phyloP scores from a whole-genome alignment of 2,888 invertebrate species.

The Uropetala carovei region DNA sequence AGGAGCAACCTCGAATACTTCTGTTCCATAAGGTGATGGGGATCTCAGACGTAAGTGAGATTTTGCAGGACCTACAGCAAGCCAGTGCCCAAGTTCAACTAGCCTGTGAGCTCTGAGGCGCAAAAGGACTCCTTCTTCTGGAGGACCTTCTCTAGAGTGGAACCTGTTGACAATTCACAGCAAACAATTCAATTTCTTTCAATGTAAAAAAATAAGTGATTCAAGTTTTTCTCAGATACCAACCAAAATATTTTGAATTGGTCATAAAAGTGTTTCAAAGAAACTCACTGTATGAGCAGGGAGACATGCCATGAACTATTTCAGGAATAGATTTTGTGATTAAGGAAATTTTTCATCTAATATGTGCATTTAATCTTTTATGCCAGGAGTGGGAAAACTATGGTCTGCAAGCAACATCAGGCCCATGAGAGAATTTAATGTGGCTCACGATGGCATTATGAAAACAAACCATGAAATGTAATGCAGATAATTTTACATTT shows the following conservation, averaged over 20 bases:
- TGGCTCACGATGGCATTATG: too few species aligned
- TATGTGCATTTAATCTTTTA: too few species aligned
- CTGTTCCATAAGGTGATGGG: background rate
- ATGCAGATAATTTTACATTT: too few species aligned
- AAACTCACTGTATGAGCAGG: background rate
- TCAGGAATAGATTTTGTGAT: background rate
- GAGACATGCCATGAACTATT: background rate
- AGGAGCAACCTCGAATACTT: constrained; percentile 53
- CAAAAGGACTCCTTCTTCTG: constrained; percentile 28
- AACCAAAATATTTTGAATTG: background rate
- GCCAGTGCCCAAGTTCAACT: constrained; percentile 36
- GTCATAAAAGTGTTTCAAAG: background rate
- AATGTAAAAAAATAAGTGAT: background rate
- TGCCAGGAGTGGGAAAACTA: too few species aligned
- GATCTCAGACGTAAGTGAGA: constrained; percentile 37
- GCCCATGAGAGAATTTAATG: too few species aligned
- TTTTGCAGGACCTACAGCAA: constrained; percentile 37
- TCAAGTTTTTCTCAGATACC: too few species aligned
- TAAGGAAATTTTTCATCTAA: too few species aligned
- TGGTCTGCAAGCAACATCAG: too few species aligned
- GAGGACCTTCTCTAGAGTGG: constrained; percentile 47
- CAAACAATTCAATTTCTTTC: background rate
- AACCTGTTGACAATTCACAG: background rate
- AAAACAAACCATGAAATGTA: too few species aligned
- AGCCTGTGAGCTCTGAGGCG: background rate